Evolutionary conservation across 2,888 invertebrate genomes (phyloP).

Genomic region (Drosophila ustulata): DNA sequence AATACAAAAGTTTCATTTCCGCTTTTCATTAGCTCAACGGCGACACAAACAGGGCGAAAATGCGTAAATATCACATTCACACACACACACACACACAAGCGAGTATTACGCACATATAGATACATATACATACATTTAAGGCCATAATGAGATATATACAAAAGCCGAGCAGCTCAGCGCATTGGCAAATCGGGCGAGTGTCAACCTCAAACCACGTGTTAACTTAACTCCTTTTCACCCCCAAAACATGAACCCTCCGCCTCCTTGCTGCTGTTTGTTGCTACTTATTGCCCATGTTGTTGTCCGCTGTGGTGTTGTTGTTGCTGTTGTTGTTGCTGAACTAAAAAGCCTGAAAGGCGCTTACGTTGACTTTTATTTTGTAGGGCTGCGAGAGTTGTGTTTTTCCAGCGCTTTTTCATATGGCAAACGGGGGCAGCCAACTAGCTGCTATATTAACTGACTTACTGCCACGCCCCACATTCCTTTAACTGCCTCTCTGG

Average conservation of each 20-base stretch:
- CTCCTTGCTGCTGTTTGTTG: slow-evolving; percentile 13
- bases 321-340: slow-evolving; percentile 43
- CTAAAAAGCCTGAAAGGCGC: slow-evolving; percentile 79
- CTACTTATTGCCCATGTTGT: slow-evolving; percentile 52
- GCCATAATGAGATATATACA: slow-evolving; percentile 75
- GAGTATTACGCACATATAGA: slow-evolving; percentile 10
- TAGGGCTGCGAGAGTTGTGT: slow-evolving; percentile 63
- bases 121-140: slow-evolving; percentile 60
- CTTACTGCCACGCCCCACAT: slow-evolving; percentile 67
- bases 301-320: slow-evolving; percentile 32
- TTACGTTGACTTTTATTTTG: slow-evolving; percentile 70
- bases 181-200: slow-evolving; percentile 72
- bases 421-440: slow-evolving; percentile 61
- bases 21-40: slow-evolving; percentile 79
- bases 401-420: slow-evolving; percentile 45
- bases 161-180: slow-evolving; percentile 43
- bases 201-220: slow-evolving; percentile 78
- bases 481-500: slow-evolving; percentile 38
- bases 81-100: slow-evolving; percentile 17
- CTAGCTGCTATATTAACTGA: slow-evolving; percentile 78
- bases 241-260: slow-evolving; percentile 5
- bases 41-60: slow-evolving; percentile 72
- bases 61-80: slow-evolving; percentile 70
- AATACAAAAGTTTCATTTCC: slow-evolving; percentile 81
- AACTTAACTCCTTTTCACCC: slow-evolving; percentile 71